Evolutionary conservation across 2,888 invertebrate genomes (phyloP).

Genomic region (Microplitis deprimator): DNA sequence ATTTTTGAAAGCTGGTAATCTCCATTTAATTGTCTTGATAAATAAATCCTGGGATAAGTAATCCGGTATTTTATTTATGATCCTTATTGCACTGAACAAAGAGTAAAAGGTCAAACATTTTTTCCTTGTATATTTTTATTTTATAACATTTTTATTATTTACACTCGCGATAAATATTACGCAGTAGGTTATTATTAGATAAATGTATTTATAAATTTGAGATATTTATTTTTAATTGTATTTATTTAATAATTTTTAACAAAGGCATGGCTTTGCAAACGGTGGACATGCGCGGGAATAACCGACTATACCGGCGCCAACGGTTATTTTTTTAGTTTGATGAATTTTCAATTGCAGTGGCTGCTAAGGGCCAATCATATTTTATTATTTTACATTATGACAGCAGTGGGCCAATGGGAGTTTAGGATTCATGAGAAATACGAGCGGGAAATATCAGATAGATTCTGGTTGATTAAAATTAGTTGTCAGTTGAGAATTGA

Average conservation of each 20-base stretch:
- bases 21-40: background rate
- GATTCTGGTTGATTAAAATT: constrained; percentile 52
- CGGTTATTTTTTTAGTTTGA: constrained; percentile 14
- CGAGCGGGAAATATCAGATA: constrained; percentile 39
- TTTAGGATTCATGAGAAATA: background rate
- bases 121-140: background rate
- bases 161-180: background rate
- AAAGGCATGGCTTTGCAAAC: constrained; percentile 26
- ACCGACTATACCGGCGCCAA: constrained; percentile 26
- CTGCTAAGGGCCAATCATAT: background rate
- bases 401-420: background rate
- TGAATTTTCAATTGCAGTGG: background rate
- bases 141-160: background rate
- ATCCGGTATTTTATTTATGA: background rate
- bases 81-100: background rate
- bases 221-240: background rate
- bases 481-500: constrained; percentile 8
- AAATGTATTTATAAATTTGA: background rate
- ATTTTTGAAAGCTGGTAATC: background rate
- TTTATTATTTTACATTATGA: background rate
- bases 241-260: constrained; percentile 19
- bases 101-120: background rate
- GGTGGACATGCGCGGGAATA: constrained; percentile 35
- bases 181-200: background rate
- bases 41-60: background rate